phyloP scores from a whole-genome alignment of 2,113 vertebrate genomes.

The Mustela nigripes region DNA sequence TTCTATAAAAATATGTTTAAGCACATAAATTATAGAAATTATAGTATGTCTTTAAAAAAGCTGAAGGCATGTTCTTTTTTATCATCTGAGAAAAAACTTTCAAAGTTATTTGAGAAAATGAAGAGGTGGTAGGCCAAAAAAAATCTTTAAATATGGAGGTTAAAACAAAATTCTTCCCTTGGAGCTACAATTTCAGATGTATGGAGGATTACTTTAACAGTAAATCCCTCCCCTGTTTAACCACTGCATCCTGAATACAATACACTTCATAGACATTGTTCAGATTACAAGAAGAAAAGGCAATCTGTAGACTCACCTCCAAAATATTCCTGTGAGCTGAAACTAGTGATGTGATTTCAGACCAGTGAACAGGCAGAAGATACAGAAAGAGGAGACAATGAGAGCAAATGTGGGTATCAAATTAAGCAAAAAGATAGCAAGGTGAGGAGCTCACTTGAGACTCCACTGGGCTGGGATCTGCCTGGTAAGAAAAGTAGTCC shows the following conservation, averaged over 20 bases:
- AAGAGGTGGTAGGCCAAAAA: not conserved
- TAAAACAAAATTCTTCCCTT: not conserved
- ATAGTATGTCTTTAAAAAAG: not conserved
- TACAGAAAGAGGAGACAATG: not conserved
- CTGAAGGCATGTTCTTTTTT: not conserved
- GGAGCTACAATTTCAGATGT: not conserved
- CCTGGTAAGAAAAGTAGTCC: not conserved
- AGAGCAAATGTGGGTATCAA: not conserved
- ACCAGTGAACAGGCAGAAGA: not conserved
- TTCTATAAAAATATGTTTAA: conserved; percentile 29
- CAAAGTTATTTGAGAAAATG: not conserved
- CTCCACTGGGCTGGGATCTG: no score
- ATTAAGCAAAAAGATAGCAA: not conserved
- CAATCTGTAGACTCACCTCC: not conserved
- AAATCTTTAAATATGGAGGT: not conserved
- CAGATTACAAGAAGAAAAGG: not conserved
- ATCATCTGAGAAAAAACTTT: not conserved
- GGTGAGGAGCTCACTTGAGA: no score
- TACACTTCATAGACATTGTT: not conserved
- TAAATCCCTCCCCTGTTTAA: not conserved
- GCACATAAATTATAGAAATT: not conserved
- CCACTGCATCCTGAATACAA: not conserved
- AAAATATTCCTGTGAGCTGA: not conserved
- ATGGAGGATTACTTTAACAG: not conserved
- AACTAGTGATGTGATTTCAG: not conserved